Conservation (phyloP, 2,888 invertebrate species). For the Apoderus coryli region DNA sequence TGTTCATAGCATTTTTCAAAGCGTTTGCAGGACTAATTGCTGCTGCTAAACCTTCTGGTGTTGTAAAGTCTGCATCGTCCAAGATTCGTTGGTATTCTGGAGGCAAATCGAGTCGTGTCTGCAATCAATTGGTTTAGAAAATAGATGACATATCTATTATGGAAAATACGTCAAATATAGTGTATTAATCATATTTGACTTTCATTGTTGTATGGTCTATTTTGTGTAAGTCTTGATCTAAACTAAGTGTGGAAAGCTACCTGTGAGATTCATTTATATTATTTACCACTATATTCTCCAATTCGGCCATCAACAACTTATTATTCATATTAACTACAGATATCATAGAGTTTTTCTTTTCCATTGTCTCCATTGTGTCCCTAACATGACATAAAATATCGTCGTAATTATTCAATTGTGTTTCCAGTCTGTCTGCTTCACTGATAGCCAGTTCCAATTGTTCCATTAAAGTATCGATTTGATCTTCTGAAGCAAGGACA, state of each 20-base stretch:
- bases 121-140: conserved; percentile 10
- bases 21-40: conserved; percentile 59
- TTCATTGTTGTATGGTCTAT: too few relatives aligned
- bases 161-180: too few relatives aligned
- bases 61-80: conserved; percentile 58
- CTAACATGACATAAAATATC: conserved; percentile 69
- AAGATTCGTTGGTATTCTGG: conserved; percentile 49
- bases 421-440: conserved; percentile 59
- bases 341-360: conserved; percentile 77
- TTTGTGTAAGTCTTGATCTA: too few relatives aligned
- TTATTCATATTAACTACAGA: conserved; percentile 78
- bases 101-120: conserved; percentile 57
- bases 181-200: too few relatives aligned
- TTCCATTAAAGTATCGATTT: conserved; percentile 62
- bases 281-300: conserved; percentile 66
- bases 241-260: too few relatives aligned
- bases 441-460: conserved; percentile 63
- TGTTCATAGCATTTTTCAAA: conserved; percentile 58
- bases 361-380: conserved; percentile 82
- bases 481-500: conserved; percentile 77
- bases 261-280: too few relatives aligned
- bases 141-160: too few relatives aligned
- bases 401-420: conserved; percentile 63
- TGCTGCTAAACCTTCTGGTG: conserved; percentile 42
- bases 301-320: conserved; percentile 59